phyloP scores from a whole-genome alignment of 92 coral and sea anemone genomes.

The Isaurus tuberculatus region DNA sequence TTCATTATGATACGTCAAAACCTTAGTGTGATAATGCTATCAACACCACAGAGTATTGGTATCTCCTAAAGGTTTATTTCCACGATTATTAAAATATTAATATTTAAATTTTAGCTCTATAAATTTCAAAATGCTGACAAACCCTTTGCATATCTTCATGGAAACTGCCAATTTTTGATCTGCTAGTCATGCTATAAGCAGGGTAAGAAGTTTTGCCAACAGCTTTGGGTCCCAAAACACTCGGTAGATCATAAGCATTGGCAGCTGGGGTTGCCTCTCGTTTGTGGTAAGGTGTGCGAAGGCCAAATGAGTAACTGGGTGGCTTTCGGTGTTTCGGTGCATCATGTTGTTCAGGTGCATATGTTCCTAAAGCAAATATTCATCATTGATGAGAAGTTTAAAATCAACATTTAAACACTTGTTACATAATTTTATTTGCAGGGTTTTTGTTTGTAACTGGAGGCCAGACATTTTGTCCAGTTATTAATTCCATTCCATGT shows the following conservation, averaged over 20 bases:
- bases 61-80: too few species aligned
- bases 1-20: too few species aligned
- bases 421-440: too few species aligned
- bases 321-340: slow-evolving; percentile 75
- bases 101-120: too few species aligned
- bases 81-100: too few species aligned
- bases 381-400: background rate
- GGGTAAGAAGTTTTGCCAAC: slow-evolving; percentile 91
- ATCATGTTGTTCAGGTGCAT: slow-evolving; percentile 84
- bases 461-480: too few species aligned
- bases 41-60: too few species aligned
- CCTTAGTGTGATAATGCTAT: too few species aligned
- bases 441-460: too few species aligned
- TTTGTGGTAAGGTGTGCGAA: slow-evolving; percentile 79
- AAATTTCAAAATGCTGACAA: background rate
- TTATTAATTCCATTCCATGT: too few species aligned
- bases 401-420: too few species aligned
- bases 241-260: slow-evolving; percentile 79
- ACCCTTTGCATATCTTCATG: slow-evolving; percentile 98
- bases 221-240: slow-evolving; percentile 83
- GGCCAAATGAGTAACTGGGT: slow-evolving; percentile 93
- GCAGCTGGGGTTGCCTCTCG: slow-evolving; percentile 90
- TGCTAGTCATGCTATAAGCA: slow-evolving; percentile 83
- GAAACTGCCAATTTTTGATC: slow-evolving; percentile 95
- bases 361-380: slow-evolving; percentile 65